These are phyloP conservation scores for Bergia puertoricense DNA, from an alignment of 92 coral and sea anemone genomes.

Conservation along the genomic window DNA sequence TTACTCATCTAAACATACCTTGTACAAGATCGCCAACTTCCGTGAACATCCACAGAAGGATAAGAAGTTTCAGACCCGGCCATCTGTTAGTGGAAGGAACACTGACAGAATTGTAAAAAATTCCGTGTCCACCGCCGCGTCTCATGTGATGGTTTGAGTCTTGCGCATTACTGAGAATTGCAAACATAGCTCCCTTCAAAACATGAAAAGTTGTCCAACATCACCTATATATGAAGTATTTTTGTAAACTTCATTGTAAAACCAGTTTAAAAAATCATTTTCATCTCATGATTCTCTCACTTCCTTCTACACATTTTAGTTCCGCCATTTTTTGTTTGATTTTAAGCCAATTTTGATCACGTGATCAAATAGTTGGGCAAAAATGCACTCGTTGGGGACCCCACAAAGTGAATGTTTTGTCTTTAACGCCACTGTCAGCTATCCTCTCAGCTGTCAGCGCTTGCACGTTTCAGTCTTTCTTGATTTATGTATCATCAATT, in stretches of 20 bases:
- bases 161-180: not conserved
- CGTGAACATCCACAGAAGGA: constrained; percentile 15
- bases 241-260: not conserved
- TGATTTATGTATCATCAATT: no score
- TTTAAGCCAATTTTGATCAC: constrained; percentile 15
- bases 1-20: not conserved
- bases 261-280: not conserved
- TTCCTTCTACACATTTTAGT: constrained; percentile 17
- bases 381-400: not conserved
- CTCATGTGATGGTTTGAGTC: constrained; percentile 5
- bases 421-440: no score
- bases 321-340: constrained; percentile 40
- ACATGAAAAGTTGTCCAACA: not conserved
- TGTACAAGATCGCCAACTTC: not conserved
- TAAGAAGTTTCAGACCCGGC: constrained; percentile 14
- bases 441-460: no score
- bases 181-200: constrained; percentile 28
- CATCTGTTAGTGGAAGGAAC: constrained; percentile 1
- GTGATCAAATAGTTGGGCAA: not conserved
- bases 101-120: not conserved
- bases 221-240: not conserved
- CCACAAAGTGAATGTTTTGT: not conserved
- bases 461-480: no score
- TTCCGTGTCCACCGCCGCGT: constrained; percentile 16
- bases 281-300: not conserved